These are phyloP conservation scores for Anolis apletophallus DNA, from an alignment of 2,797 vertebrate genomes.

Conservation along the genomic window DNA sequence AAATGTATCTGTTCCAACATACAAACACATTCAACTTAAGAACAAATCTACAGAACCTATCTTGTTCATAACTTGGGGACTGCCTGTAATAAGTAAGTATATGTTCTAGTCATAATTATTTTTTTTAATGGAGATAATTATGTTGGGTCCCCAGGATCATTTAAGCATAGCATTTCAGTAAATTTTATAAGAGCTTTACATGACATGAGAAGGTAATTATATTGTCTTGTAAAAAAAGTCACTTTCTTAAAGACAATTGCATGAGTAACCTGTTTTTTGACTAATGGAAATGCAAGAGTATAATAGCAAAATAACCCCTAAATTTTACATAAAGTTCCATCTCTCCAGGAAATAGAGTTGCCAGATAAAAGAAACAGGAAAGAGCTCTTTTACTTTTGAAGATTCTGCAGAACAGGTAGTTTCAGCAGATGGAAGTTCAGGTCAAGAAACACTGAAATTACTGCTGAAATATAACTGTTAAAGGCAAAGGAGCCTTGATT, in stretches of 20 bases:
- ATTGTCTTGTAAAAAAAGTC: slow-evolving; percentile 32
- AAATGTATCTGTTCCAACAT: too few species aligned
- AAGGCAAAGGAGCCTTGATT: too few species aligned
- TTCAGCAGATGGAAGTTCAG: too few species aligned
- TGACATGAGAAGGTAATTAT: slow-evolving; percentile 22
- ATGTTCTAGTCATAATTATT: slow-evolving; percentile 58
- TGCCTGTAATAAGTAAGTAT: slow-evolving; percentile 38
- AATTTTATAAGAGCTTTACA: slow-evolving; percentile 26
- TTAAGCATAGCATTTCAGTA: slow-evolving; percentile 33
- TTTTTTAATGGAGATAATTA: slow-evolving; percentile 50
- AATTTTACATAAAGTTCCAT: neutral
- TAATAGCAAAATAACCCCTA: slow-evolving; percentile 13
- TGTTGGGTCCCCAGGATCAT: slow-evolving; percentile 36
- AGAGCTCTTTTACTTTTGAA: too few species aligned
- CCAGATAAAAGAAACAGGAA: too few species aligned
- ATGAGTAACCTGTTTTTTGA: slow-evolving; percentile 16
- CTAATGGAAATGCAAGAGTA: neutral
- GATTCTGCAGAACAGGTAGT: too few species aligned
- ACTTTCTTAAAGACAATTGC: slow-evolving; percentile 18
- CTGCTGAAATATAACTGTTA: too few species aligned
- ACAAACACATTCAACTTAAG: too few species aligned
- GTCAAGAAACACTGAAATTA: too few species aligned
- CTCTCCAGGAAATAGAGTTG: neutral
- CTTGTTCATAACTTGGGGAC: too few species aligned
- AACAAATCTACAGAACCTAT: too few species aligned